phyloP scores from a whole-genome alignment of 2,113 vertebrate species.

The Serinus canaria region DNA sequence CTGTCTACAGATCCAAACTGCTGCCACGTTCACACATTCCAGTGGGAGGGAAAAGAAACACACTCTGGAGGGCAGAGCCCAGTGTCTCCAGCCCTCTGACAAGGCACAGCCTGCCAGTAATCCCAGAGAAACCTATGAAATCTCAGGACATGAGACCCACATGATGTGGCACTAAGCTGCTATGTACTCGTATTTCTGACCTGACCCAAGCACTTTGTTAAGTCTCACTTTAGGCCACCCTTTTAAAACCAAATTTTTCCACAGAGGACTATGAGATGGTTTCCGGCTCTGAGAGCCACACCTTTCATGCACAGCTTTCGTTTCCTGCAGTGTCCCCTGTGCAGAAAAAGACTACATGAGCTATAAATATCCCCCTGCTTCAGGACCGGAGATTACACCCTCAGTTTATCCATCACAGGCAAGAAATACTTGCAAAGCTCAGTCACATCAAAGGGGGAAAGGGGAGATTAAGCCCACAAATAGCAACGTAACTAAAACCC shows the following conservation, averaged over 20 bases:
- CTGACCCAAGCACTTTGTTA: not conserved
- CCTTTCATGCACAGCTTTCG: not conserved
- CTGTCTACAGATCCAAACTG: not conserved
- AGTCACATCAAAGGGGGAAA: not conserved
- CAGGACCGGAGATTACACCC: not conserved
- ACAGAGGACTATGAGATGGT: not conserved
- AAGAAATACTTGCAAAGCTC: not conserved
- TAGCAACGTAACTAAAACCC: not conserved
- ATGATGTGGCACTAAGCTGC: not conserved
- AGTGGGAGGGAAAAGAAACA: rapidly evolving
- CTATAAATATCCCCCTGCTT: not conserved
- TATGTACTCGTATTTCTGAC: not conserved
- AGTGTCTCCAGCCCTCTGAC: too few species aligned
- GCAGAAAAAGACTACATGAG: not conserved
- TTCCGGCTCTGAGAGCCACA: not conserved
- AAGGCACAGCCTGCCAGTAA: not conserved
- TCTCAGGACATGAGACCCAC: not conserved
- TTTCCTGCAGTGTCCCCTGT: not conserved
- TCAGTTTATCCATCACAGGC: not conserved
- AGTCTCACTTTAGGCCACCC: not conserved
- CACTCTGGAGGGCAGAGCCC: not conserved
- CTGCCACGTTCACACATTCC: too few species aligned
- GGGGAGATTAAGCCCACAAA: not conserved
- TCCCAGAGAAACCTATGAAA: not conserved
- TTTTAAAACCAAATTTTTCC: not conserved